Evolutionary conservation across 2,888 invertebrate species (phyloP).

Genomic region (Synergus itoensis): DNA sequence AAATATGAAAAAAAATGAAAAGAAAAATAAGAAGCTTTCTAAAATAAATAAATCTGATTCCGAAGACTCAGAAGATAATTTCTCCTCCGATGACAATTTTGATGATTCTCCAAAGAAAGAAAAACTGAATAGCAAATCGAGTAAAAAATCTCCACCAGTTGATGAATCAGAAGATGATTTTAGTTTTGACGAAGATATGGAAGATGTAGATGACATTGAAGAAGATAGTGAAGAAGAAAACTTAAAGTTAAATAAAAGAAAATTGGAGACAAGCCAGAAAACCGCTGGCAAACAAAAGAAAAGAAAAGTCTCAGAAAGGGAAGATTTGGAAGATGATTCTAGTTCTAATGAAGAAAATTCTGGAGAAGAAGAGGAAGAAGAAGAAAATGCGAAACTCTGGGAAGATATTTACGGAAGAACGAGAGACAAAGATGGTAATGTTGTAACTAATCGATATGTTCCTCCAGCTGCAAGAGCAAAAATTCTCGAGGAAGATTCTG

Average conservation of each 20-base stretch:
- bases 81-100: conserved; percentile 41
- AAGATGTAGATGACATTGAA: conserved; percentile 52
- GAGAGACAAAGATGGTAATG: conserved; percentile 88
- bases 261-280: conserved; percentile 15
- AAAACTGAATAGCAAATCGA: background rate
- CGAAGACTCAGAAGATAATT: background rate
- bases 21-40: background rate
- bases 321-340: conserved; percentile 8
- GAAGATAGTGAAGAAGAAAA: conserved; percentile 48
- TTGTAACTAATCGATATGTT: conserved; percentile 86
- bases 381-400: conserved; percentile 77
- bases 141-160: conserved; percentile 46
- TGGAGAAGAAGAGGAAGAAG: conserved; percentile 44
- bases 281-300: background rate
- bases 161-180: conserved; percentile 64
- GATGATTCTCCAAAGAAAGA: conserved; percentile 47
- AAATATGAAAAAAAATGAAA: background rate
- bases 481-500: conserved; percentile 76
- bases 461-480: conserved; percentile 89
- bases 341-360: conserved; percentile 47
- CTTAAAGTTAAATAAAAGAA: conserved; percentile 21
- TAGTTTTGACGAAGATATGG: conserved; percentile 50
- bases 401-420: conserved; percentile 97
- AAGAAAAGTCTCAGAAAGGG: conserved; percentile 27
- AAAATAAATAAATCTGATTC: background rate